Evolutionary conservation across 2,888 invertebrate species (phyloP), one percentile per base, ranked within the genome.

Genomic region (Harpalus rufipes): DNA sequence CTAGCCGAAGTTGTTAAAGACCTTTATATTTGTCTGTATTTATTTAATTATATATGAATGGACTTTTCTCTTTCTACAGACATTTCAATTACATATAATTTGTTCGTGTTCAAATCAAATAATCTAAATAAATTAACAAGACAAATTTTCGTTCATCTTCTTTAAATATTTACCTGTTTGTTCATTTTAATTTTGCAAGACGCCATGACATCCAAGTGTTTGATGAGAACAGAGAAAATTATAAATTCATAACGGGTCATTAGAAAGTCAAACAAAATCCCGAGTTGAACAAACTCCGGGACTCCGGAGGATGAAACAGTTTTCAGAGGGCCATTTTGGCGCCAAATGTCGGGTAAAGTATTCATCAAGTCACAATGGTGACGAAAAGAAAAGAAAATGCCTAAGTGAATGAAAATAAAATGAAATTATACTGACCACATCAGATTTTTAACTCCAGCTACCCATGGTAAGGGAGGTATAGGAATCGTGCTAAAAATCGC

Each of bases 241-340:
- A 68, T 68, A 68, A 68, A 68, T 68, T 68, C 39, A 68, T 68
- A 68, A 41, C 14, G 32, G 68, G 39, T 68, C 39, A 68, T 68
- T 68, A 14, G 68, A 68, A 68, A 68, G 68, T 39, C 68, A 68
- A 68, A 68, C 68, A 68, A 68, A 68, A 68, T 39, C n/a, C 68
- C 12, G 25, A 7, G 39, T 14, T 25, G 7, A 68, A 68, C 68
- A 39, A 68, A 63, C 63, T 63, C 63, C 4, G 25, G 63, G 63
- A 25, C 7, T 25, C 25, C 63, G 21, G 21, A 18, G 7, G 25
- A 63, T 63, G 25, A 63, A 63, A 63, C 63, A 25, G 25, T 63
- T 63, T 63, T 25, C 6, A 12, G 21, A 25, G 63, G 6, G 25
- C 63, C 63, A 63, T 63, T 25, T 63, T 63, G 25, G 63, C 25